These are phyloP conservation scores for Ariolimax columbianus DNA, from an alignment of 2,888 invertebrate species.

Conservation along the genomic window DNA sequence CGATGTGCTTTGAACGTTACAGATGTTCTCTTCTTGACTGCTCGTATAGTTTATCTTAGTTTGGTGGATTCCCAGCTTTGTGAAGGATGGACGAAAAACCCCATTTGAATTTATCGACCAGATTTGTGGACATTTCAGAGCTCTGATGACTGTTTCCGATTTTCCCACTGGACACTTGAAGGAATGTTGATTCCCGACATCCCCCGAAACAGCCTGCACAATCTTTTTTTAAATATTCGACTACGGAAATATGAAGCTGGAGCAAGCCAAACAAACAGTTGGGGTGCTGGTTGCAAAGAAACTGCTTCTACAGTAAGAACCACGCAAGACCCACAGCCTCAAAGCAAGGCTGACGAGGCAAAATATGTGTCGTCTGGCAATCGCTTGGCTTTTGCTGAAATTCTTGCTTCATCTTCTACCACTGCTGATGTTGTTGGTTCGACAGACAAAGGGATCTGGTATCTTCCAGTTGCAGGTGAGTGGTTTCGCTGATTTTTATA, in stretches of 20 bases:
- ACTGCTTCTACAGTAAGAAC: background rate
- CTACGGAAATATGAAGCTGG: background rate
- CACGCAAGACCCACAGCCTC: background rate
- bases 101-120: background rate
- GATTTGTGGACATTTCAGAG: background rate
- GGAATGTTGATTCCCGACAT: slow-evolving; percentile 33
- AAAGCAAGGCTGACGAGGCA: slow-evolving; percentile 8
- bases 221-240: background rate
- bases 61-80: background rate
- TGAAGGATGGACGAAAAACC: background rate
- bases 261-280: background rate
- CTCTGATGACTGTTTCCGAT: background rate
- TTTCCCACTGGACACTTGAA: slow-evolving; percentile 19
- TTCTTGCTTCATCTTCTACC: slow-evolving; percentile 23
- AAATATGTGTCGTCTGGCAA: slow-evolving; percentile 42
- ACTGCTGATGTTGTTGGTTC: slow-evolving; percentile 15
- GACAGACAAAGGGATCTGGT: slow-evolving; percentile 31
- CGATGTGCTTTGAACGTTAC: no score
- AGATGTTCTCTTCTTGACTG: no score
- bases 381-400: background rate
- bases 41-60: background rate
- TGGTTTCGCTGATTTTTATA: background rate
- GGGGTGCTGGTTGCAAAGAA: background rate
- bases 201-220: background rate
- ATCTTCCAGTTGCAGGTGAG: slow-evolving; percentile 48